phyloP scores from a whole-genome alignment of 1,140 invertebrate genomes.

The Aphelinus certus region DNA sequence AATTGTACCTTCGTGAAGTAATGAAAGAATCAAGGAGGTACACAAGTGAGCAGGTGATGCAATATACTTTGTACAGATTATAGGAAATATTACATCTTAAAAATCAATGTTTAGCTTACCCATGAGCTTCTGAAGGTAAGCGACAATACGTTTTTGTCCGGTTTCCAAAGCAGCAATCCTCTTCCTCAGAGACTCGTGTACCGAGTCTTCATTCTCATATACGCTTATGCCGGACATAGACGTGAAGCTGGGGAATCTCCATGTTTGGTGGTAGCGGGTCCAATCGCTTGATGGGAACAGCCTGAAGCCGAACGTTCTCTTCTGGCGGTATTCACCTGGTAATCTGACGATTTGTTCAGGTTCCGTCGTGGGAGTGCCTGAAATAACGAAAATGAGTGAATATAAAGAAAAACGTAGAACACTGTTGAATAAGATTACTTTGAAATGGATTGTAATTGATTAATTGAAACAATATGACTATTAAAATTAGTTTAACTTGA shows the following conservation, averaged over 20 bases:
- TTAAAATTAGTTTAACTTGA: too few relatives aligned
- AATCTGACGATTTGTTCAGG: not conserved
- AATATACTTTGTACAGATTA: too few relatives aligned
- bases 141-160: constrained; percentile 18
- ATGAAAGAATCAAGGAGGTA: too few relatives aligned
- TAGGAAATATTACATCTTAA: too few relatives aligned
- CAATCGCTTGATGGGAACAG: constrained; percentile 4
- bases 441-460: too few relatives aligned
- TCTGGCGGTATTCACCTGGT: not conserved
- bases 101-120: not conserved
- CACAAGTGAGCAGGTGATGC: too few relatives aligned
- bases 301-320: constrained; percentile 5
- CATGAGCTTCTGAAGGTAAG: not conserved
- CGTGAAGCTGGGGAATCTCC: not conserved
- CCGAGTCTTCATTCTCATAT: not conserved
- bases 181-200: not conserved
- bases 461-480: too few relatives aligned
- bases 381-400: not conserved
- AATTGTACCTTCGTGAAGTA: too few relatives aligned
- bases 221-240: not conserved
- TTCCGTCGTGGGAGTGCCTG: not conserved
- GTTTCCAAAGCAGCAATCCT: constrained; percentile 7
- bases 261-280: not conserved
- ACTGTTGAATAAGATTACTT: too few relatives aligned
- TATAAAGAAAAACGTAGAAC: too few relatives aligned